Conservation (phyloP, 2,797 vertebrate genomes). For the Falco concolor region DNA sequence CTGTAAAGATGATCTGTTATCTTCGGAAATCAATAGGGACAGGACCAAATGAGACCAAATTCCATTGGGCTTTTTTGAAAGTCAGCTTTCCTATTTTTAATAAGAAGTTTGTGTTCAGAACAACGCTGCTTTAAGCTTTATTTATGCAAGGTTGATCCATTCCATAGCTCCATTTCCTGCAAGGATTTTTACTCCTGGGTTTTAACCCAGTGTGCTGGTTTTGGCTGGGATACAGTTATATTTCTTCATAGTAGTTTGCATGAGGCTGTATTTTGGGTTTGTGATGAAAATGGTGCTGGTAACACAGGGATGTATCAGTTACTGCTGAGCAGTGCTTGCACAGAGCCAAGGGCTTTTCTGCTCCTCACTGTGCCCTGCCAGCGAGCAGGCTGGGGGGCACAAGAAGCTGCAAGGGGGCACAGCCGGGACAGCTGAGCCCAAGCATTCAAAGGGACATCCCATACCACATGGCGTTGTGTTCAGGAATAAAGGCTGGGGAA, state of each 20-base stretch:
- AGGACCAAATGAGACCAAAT: not conserved
- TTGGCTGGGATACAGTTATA: not conserved
- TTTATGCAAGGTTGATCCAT: not conserved
- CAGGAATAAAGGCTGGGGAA: not conserved
- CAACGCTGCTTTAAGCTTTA: not conserved
- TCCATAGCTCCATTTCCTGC: not conserved
- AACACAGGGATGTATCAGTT: not conserved
- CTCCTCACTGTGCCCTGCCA: not conserved
- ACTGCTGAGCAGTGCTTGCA: not conserved
- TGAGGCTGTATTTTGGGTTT: not conserved
- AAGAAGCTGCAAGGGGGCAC: accelerated
- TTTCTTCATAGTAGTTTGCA: not conserved
- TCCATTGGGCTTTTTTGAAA: not conserved
- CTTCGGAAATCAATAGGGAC: not conserved
- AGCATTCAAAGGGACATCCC: not conserved
- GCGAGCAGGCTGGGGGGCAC: not conserved
- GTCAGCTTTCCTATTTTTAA: not conserved
- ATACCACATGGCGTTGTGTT: not conserved
- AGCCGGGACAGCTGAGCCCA: not conserved
- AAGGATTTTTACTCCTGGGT: not conserved
- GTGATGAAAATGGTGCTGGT: not conserved
- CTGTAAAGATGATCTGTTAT: not conserved
- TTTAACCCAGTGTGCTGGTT: not conserved
- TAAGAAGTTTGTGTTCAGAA: not conserved
- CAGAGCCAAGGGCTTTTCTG: not conserved